Conservation (phyloP, 2,797 vertebrate species). For the Xenentodon cancila region DNA sequence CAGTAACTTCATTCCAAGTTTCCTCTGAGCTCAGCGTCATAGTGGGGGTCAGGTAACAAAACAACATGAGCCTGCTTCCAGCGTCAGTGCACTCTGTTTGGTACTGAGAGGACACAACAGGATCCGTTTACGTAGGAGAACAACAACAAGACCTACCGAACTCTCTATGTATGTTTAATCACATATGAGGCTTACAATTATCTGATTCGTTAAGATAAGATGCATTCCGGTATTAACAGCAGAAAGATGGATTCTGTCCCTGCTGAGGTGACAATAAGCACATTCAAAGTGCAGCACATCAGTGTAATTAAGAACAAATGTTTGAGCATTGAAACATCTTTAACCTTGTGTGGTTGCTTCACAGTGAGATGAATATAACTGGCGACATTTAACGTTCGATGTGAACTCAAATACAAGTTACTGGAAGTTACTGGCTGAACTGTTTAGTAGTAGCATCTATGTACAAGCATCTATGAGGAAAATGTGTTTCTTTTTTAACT, state of each 20-base stretch:
- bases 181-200: slow-evolving; percentile 8
- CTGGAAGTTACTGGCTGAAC: too few species aligned
- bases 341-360: slow-evolving; percentile 32
- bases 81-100: slow-evolving; percentile 34
- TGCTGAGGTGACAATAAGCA: slow-evolving; percentile 38
- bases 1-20: slow-evolving; percentile 53
- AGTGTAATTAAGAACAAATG: slow-evolving; percentile 44
- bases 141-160: slow-evolving; percentile 53
- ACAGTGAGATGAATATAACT: slow-evolving; percentile 18
- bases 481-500: neutral
- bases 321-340: slow-evolving; percentile 21
- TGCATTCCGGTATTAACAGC: slow-evolving; percentile 19
- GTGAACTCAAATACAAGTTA: neutral
- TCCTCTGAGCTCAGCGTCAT: slow-evolving; percentile 48
- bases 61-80: slow-evolving; percentile 36
- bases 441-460: neutral
- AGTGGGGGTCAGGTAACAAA: slow-evolving; percentile 68
- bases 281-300: slow-evolving; percentile 38
- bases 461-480: neutral
- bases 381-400: slow-evolving; percentile 8
- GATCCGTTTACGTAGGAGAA: slow-evolving; percentile 56
- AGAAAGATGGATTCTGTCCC: slow-evolving; percentile 19
- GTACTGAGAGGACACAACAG: slow-evolving; percentile 45
- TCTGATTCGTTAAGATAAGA: slow-evolving; percentile 14
- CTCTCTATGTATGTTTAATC: slow-evolving; percentile 3